phyloP scores from a whole-genome alignment of 2,888 invertebrate genomes.

The Craniophora ligustri region DNA sequence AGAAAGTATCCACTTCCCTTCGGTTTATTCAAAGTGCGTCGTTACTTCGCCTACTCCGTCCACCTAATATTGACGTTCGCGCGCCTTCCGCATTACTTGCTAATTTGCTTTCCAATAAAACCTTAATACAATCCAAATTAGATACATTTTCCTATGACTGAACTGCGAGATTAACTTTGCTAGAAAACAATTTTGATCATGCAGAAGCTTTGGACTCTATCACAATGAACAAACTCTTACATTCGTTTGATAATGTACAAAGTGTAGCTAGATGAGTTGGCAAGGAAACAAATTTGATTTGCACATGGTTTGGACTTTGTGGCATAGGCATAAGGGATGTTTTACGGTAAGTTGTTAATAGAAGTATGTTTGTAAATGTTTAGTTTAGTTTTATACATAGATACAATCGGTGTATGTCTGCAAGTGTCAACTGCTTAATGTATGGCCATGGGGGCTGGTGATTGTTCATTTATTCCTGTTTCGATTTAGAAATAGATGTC shows the following conservation, averaged over 20 bases:
- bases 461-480: slow-evolving; percentile 46
- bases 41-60: slow-evolving; percentile 45
- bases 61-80: slow-evolving; percentile 46
- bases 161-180: slow-evolving; percentile 15
- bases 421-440: slow-evolving; percentile 45
- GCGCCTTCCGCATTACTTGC: slow-evolving; percentile 40
- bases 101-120: slow-evolving; percentile 1
- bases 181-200: slow-evolving; percentile 21
- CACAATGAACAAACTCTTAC: accelerated
- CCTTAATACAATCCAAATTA: not conserved
- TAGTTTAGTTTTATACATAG: slow-evolving; percentile 32
- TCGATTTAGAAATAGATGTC: slow-evolving; percentile 40
- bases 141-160: slow-evolving; percentile 3
- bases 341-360: slow-evolving; percentile 2
- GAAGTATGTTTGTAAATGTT: slow-evolving; percentile 4
- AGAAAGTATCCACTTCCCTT: slow-evolving; percentile 50
- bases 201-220: slow-evolving; percentile 5
- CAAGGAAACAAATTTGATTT: slow-evolving; percentile 19
- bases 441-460: slow-evolving; percentile 30
- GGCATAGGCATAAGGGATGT: not conserved
- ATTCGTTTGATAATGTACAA: slow-evolving; percentile 2
- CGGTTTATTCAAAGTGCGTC: slow-evolving; percentile 45
- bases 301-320: slow-evolving; percentile 10
- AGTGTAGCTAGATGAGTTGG: slow-evolving; percentile 14
- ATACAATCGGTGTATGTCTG: slow-evolving; percentile 34